These are phyloP conservation scores for Choristoneura rosaceana DNA, from an alignment of 2,888 invertebrate genomes.

Conservation along the genomic window DNA sequence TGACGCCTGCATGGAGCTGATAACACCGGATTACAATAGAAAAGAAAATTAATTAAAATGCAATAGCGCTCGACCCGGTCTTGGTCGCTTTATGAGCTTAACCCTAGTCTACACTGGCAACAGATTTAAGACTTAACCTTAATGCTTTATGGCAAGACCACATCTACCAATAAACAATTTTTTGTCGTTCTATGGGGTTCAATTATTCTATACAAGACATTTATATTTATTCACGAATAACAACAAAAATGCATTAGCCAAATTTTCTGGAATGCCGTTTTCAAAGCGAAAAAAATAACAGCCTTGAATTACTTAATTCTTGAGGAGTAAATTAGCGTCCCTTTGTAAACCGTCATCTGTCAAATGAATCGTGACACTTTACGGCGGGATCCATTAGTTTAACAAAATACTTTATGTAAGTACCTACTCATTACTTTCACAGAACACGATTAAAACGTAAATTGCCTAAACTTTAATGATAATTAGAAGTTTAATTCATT, in stretches of 20 bases:
- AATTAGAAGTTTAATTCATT: neutral
- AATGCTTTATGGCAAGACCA: neutral
- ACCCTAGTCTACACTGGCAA: conserved; percentile 40
- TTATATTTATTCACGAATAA: conserved; percentile 2
- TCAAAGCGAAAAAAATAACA: conserved; percentile 55
- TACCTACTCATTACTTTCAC: conserved; percentile 10
- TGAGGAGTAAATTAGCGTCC: conserved; percentile 60
- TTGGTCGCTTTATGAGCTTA: conserved; percentile 70
- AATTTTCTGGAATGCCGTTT: neutral
- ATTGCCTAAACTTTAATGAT: conserved; percentile 5
- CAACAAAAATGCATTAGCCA: conserved; percentile 15
- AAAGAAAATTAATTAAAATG: conserved; percentile 85
- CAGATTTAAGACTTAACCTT: too few relatives aligned
- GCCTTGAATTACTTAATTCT: conserved; percentile 61
- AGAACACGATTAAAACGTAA: conserved; percentile 5
- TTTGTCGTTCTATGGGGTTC: neutral
- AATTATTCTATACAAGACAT: neutral
- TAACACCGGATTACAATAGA: conserved; percentile 82
- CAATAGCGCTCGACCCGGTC: conserved; percentile 80
- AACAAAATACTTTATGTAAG: conserved; percentile 51
- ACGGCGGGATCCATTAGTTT: conserved; percentile 64
- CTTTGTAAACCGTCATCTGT: conserved; percentile 66
- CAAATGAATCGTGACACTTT: conserved; percentile 70
- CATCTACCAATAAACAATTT: neutral
- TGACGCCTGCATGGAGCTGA: conserved; percentile 77